Conservation (phyloP, 2,888 invertebrate species). For the Ectemnius lituratus region DNA sequence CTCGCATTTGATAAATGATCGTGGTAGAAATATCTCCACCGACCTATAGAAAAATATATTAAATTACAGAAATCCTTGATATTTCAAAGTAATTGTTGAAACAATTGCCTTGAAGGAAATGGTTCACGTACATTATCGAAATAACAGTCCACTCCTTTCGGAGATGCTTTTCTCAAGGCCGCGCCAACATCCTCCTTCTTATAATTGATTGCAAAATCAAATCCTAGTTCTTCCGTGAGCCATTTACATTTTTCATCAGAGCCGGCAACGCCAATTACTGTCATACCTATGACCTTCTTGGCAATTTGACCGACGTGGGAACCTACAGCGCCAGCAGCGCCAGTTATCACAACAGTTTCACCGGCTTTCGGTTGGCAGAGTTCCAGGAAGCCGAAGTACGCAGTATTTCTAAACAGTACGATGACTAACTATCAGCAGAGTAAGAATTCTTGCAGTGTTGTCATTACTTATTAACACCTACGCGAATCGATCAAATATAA, state of each 20-base stretch:
- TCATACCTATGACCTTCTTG: conserved; percentile 83
- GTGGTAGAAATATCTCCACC: conserved; percentile 83
- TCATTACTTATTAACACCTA: no score
- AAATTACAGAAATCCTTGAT: neutral
- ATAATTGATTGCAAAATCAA: conserved; percentile 86
- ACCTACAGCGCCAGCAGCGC: conserved; percentile 89
- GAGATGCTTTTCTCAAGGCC: conserved; percentile 82
- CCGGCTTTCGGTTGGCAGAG: conserved; percentile 85
- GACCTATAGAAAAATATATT: conserved; percentile 78
- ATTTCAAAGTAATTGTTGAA: neutral
- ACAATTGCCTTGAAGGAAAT: neutral
- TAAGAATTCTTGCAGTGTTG: neutral
- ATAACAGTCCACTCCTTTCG: conserved; percentile 87
- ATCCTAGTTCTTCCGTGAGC: conserved; percentile 83
- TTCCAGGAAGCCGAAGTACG: conserved; percentile 87
- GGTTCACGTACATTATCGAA: conserved; percentile 85
- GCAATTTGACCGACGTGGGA: conserved; percentile 89
- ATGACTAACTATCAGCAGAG: neutral
- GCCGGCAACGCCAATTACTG: conserved; percentile 86
- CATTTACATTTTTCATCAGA: conserved; percentile 85
- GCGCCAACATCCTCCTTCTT: conserved; percentile 81
- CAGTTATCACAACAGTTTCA: conserved; percentile 86
- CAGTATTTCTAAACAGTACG: conserved; percentile 81
- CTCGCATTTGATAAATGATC: conserved; percentile 82
- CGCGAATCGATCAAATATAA: no score